Evolutionary conservation across 1,140 invertebrate species (phyloP), one percentile per base, ranked within the genome.

Genomic region (Brachionus rotundiformis): DNA sequence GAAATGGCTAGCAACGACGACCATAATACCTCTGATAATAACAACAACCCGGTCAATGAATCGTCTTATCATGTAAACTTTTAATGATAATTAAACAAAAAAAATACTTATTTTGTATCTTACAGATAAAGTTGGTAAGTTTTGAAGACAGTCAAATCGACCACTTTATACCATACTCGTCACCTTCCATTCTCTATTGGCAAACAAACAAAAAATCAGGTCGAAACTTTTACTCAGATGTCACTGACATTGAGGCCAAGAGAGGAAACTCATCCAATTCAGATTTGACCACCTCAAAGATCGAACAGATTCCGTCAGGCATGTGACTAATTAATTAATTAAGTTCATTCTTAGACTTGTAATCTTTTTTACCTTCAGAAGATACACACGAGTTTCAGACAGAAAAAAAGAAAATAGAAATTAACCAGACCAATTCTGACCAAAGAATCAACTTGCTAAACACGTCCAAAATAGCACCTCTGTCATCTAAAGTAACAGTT

Each of bases 131-230:
- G 59, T 39, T 33, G 13, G 31, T 79, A 0, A 59, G 76, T 16
- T 79, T 79, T 25, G 76, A 79, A 59, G 76, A 79, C 59, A 79
- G 76, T 79, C 76, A 79, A 79, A 31, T 79, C 23, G 76, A 79
- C 10, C 47, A 63, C 47, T 79, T 79, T 79, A 63, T 79, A 11
- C 76, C 76, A n/a, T 79, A 39, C 47, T 79, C 76, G 11, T 79
- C 76, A 13, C 76, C 76, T 5, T 79, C 76, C 7, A 79, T 79
- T 27, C 47, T 79, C 19, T 59, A 59, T 11, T 79, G 47, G 44
- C 76, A 79, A 25, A 63, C 76, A 8, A 79, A 79, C 5, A 79
- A 39, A 41, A 79, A 63, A 36, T 16, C 3, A 36, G 10, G 16
- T 16, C 29, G 31, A 19, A 79, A 59, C 11, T 63, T 25, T 59